These are phyloP conservation scores for Episyrphus balteatus DNA, from an alignment of 1,140 invertebrate species.

Conservation along the genomic window DNA sequence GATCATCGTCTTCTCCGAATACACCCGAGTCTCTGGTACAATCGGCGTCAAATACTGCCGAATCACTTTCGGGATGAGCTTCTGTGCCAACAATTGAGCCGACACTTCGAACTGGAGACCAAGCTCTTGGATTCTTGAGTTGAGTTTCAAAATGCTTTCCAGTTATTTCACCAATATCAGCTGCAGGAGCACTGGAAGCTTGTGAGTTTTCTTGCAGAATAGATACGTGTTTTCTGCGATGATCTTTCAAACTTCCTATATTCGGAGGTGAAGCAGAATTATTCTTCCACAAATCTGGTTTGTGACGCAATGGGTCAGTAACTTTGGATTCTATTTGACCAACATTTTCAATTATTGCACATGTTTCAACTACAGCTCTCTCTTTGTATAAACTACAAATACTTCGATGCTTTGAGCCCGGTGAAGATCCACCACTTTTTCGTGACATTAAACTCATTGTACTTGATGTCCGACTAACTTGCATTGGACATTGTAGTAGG, in stretches of 20 bases:
- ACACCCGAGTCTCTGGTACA: slow-evolving; percentile 55
- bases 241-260: slow-evolving; percentile 31
- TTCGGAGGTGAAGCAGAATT: slow-evolving; percentile 23
- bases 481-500: slow-evolving; percentile 59
- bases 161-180: slow-evolving; percentile 23
- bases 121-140: slow-evolving; percentile 59
- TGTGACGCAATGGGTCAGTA: slow-evolving; percentile 23
- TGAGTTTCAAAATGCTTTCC: slow-evolving; percentile 40
- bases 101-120: slow-evolving; percentile 71
- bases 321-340: slow-evolving; percentile 23
- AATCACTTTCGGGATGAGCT: slow-evolving; percentile 68
- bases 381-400: slow-evolving; percentile 35
- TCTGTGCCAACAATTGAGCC: slow-evolving; percentile 68
- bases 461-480: slow-evolving; percentile 66
- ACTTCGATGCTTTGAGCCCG: slow-evolving; percentile 34
- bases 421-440: slow-evolving; percentile 40
- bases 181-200: slow-evolving; percentile 27
- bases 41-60: slow-evolving; percentile 62
- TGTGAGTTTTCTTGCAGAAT: slow-evolving; percentile 16
- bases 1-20: slow-evolving; percentile 63
- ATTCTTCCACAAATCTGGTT: slow-evolving; percentile 25
- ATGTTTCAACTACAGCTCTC: slow-evolving; percentile 29
- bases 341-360: slow-evolving; percentile 42
- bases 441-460: slow-evolving; percentile 42
- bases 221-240: slow-evolving; percentile 25